These are phyloP conservation scores for Heterodera schachtii DNA, from an alignment of 1,140 invertebrate species.

Conservation along the genomic window DNA sequence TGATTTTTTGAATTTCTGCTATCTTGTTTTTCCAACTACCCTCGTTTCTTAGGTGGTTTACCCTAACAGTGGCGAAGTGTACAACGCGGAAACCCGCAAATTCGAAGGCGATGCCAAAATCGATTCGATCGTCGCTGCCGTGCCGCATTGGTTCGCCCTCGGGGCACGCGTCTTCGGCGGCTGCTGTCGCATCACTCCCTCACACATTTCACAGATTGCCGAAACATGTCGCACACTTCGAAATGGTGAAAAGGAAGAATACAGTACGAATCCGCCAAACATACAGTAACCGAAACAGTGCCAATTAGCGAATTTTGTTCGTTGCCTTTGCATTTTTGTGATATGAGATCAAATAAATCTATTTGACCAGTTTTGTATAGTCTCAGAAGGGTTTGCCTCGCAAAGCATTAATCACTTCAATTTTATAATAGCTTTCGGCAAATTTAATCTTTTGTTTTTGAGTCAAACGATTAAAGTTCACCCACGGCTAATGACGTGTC, in stretches of 20 bases:
- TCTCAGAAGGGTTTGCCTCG: too few species aligned
- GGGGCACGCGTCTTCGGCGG: constrained; percentile 45
- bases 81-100: constrained; percentile 65
- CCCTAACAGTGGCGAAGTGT: constrained; percentile 76
- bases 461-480: too few species aligned
- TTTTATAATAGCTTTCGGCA: too few species aligned
- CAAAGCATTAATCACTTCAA: too few species aligned
- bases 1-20: too few species aligned
- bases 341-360: too few species aligned
- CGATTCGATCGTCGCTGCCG: constrained; percentile 25
- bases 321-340: too few species aligned
- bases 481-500: too few species aligned
- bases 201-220: constrained; percentile 41
- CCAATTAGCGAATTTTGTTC: background rate
- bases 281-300: background rate
- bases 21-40: background rate
- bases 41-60: constrained; percentile 73
- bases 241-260: background rate
- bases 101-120: constrained; percentile 28
- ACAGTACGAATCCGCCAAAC: background rate
- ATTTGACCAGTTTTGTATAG: too few species aligned
- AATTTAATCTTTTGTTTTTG: too few species aligned
- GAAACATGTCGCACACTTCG: constrained; percentile 16
- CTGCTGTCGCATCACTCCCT: constrained; percentile 40
- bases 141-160: constrained; percentile 39